Base-by-base conservation (phyloP, 2,113 vertebrate genomes). In the Microcebus jonahi region DNA sequence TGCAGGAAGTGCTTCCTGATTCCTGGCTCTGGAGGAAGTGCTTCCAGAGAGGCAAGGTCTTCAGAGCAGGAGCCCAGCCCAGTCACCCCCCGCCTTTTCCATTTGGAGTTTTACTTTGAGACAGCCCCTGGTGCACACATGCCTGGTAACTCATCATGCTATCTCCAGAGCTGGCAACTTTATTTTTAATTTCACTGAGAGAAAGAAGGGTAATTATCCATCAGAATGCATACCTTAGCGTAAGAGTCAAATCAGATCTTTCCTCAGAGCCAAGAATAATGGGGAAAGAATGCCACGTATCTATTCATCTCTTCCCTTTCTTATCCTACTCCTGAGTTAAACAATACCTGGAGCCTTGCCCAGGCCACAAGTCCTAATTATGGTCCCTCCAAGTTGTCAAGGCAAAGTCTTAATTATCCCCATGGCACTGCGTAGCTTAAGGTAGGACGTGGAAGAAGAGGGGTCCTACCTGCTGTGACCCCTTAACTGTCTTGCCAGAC, bases 231-330 rank as follows among this genome's bases (percentile, higher is more conserved):
- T 80, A 53, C 63, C 68, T 79, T 61, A 15, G 59, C 71, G 70
- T 83, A 57, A 53, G 11, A 80, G 36, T 59, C 92, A 76, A 86
- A 96, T 89, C 93, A 87, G 79, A 90, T 97, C 86, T 95, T 91
- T 93, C 20, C 27, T 95, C 4, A 1, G 93, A 91, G 95, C 91
- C 97, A 98, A 97, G 89, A 95, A 76, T 87, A 85, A 97, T 15
- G 75, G 67, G 92, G 96, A 97, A 97, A 95, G 95, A 96, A 93
- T 95, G 63, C 59, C 21, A 18, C 8, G 0, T 93, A 97, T 94
- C 97, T 95, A 6, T 27, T 75, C 61, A 79, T 93, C 95, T 94
- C 80, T 92, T 94, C 59, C 80, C 70, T 95, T 90, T 90, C 81
- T 81, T 55, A 73, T 45, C 85, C 71, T 95, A 3, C 77, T 93